Percentiles rank a stretch among this genome's conserved stretches.
Conservation (phyloP, 2,797 vertebrate genomes). For the Sylvia borin region DNA sequence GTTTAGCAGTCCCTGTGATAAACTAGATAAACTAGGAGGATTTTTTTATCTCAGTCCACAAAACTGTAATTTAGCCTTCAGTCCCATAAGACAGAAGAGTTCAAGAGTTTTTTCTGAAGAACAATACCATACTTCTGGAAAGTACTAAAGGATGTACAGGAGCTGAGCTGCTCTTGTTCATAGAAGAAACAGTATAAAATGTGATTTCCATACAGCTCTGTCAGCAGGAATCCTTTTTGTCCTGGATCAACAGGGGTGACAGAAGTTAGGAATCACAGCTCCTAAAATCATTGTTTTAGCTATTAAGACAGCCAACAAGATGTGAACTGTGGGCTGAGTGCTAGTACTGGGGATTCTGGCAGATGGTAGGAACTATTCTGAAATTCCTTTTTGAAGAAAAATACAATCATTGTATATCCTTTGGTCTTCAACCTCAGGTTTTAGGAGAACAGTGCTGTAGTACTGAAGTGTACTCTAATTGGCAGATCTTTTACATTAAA, state of each 20-base stretch:
- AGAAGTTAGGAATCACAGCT: not conserved
- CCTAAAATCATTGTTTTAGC: not conserved
- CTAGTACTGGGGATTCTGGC: not conserved
- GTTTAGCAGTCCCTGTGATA: not conserved
- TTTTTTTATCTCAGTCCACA: not conserved
- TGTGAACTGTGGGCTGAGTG: not conserved
- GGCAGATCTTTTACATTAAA: not conserved
- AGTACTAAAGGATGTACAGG: not conserved
- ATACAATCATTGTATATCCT: not conserved
- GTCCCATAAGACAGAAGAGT: not conserved
- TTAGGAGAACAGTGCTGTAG: not conserved
- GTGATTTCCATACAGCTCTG: not conserved
- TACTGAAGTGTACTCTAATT: not conserved
- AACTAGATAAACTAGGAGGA: not conserved
- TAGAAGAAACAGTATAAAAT: not conserved
- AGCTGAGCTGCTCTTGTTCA: not conserved
- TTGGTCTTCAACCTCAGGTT: not conserved
- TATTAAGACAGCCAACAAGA: not conserved
- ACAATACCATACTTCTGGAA: not conserved
- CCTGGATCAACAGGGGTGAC: not conserved
- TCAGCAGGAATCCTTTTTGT: not conserved
- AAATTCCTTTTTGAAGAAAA: not conserved
- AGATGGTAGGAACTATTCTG: not conserved
- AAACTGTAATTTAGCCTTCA: not conserved
- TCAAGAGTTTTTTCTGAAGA: not conserved